Base-by-base conservation (phyloP, 1,140 invertebrate genomes). In the Drosophila cardini region DNA sequence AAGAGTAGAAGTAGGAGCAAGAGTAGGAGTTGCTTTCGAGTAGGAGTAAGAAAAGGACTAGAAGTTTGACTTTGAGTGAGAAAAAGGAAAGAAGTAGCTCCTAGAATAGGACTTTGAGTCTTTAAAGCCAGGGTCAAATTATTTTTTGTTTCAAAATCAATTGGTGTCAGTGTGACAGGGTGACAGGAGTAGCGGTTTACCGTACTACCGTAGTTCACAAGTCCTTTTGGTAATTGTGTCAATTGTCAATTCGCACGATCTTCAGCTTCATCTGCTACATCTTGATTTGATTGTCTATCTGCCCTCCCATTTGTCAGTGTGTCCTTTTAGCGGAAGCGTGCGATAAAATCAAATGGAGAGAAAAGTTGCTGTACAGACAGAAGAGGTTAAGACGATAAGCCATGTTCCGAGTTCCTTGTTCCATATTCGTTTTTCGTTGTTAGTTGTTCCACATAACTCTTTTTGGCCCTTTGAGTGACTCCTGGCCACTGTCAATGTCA, bases 171-270 rank as follows among this genome's bases (percentile, higher is more conserved):
- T 76, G 61, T 82, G 78, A 52, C 48, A 86, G 79, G 79, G 61
- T 82, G 78, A 52, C 48, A 71, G 21, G 50, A 60, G 56, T 57
- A 64, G 68, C 38, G 60, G 67, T 74, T 70, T 15, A 43, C 48
- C 38, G 58, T 70, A 18, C 30, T 55, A 11, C 9, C 13, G 30
- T n/a, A 53, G 63, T 60, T 43, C 42, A 26, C 11, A 18, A 36
- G 15, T 50, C 63, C 38, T 68, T 32, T 15, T 60, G 67, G 68
- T 84, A 83, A 83, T 87, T 87, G 82, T 86, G 78, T 78, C 82
- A 86, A 86, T 86, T 86, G 82, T 87, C 82, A 76, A 64, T 84
- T 84, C 81, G 74, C 81, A 84, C 81, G 77, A 73, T 84, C 72
- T 73, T 57, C 61, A 58, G 10, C 52, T 15, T 38, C 45, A 52